Conservation (phyloP, 1,140 invertebrate species). For the Olivierus martensii region DNA sequence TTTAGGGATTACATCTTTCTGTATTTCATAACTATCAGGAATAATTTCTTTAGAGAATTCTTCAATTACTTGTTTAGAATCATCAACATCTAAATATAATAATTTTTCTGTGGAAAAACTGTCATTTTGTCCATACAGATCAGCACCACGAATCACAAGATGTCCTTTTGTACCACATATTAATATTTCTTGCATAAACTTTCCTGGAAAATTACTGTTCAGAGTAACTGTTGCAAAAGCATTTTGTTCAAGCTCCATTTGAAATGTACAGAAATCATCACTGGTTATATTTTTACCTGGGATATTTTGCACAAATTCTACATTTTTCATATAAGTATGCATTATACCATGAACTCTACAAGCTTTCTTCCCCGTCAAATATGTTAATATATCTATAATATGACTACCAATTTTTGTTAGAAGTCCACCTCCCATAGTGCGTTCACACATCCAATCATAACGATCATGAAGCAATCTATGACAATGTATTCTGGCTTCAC, state of each 20-base stretch:
- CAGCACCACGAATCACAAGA: slow-evolving; percentile 33
- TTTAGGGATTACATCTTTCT: slow-evolving; percentile 42
- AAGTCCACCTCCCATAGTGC: slow-evolving; percentile 87
- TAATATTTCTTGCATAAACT: slow-evolving; percentile 38
- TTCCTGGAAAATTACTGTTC: slow-evolving; percentile 52
- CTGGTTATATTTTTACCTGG: slow-evolving; percentile 61
- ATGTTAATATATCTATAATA: slow-evolving; percentile 80
- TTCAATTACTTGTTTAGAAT: slow-evolving; percentile 38
- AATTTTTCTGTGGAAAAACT: slow-evolving; percentile 31
- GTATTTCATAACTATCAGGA: slow-evolving; percentile 26
- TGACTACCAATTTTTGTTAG: slow-evolving; percentile 83
- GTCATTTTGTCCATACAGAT: slow-evolving; percentile 35
- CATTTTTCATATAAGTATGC: slow-evolving; percentile 62
- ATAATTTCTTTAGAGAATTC: too few species aligned
- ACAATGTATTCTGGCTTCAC: slow-evolving; percentile 78
- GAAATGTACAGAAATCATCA: slow-evolving; percentile 89
- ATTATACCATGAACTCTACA: slow-evolving; percentile 75
- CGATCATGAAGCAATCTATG: slow-evolving; percentile 54
- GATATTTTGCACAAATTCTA: too few species aligned
- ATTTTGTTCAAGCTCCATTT: slow-evolving; percentile 78
- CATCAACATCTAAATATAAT: slow-evolving; percentile 65
- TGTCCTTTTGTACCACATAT: slow-evolving; percentile 37
- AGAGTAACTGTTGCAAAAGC: slow-evolving; percentile 72
- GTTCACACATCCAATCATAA: slow-evolving; percentile 90
- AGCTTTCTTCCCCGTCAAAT: slow-evolving; percentile 66